Base-by-base conservation (phyloP, 2,113 vertebrate genomes). In the Chauna torquata region DNA sequence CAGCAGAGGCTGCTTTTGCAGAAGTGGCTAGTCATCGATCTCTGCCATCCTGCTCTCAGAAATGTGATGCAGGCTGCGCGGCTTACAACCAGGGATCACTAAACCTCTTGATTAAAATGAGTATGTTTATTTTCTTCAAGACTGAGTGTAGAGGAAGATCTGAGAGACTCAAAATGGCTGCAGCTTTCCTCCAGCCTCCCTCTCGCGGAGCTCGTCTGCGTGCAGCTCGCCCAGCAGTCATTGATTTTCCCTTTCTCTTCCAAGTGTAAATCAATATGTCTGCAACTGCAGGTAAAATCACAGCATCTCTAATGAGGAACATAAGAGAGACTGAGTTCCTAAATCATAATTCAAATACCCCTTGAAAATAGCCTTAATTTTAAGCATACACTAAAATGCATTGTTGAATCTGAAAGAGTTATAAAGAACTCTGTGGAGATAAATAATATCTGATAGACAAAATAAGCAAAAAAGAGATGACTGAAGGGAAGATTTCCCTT, bases 201-300 rank as follows among this genome's bases (percentile, higher is more conserved):
- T 34, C 52, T 34, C 0, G 0, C 88, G 87, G 74, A 76, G 32
- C 34, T 92, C 2, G 1, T 45, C 65, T 0, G 0, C 5, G 5
- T 61, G 54, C 61, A 40, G 58, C 58, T 90, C 8, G 1, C 15
- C 50, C 65, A 61, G 47, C 36, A 79, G 45, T 15, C 32, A 4
- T 87, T 90, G 24, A 90, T 94, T 89, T 82, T 80, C 22, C 32
- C 69, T 92, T 91, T 79, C 66, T 87, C 66, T 89, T 87, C 28
- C 1, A 0, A 85, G 62, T 62, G 34, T 66, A 92, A 92, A 92
- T 96, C 82, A 93, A 74, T 94, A 91, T 9, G 30, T 74, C 50
- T 94, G 92, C 47, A 82, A 70, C 42, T 54, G 62, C 45, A 94
- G 59, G 59, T 34, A 94, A 86, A 88, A 94, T 90, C 62, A 54